A percentile compares a stretch with the other conserved stretches of the same genome.
phyloP scores from a whole-genome alignment of 2,888 invertebrate species.

The Lobophora halterata region DNA sequence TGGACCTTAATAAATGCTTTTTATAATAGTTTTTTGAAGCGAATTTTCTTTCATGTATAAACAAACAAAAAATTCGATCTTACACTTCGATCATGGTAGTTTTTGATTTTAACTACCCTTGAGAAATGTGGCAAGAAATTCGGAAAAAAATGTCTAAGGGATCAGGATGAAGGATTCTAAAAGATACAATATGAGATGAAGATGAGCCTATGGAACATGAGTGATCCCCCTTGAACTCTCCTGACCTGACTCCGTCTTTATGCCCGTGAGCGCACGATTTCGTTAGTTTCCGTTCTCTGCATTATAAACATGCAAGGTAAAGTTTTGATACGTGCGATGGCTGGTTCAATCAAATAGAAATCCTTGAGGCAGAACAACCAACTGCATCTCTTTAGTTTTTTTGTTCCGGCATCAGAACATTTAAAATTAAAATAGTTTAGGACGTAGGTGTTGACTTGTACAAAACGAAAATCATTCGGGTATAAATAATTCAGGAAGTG shows the following conservation, averaged over 20 bases:
- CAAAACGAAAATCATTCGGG: conserved; percentile 26
- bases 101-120: too few relatives aligned
- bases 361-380: not conserved
- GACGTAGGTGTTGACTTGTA: conserved; percentile 11
- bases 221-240: not conserved
- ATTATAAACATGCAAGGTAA: conserved; percentile 8
- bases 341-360: conserved; percentile 3
- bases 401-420: conserved; percentile 7
- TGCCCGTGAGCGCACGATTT: conserved; percentile 12
- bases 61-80: too few relatives aligned
- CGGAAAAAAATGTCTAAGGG: too few relatives aligned
- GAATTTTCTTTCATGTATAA: too few relatives aligned
- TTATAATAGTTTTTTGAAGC: too few relatives aligned
- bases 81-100: too few relatives aligned
- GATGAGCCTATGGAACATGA: too few relatives aligned
- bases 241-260: conserved; percentile 10
- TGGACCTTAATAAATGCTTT: too few relatives aligned
- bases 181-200: too few relatives aligned
- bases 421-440: conserved; percentile 1
- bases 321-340: conserved; percentile 7
- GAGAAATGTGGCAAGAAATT: too few relatives aligned
- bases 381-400: not conserved
- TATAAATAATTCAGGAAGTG: conserved; percentile 41
- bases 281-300: conserved; percentile 9
- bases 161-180: too few relatives aligned